Percentiles rank a stretch among this genome's conserved stretches.
phyloP scores from a whole-genome alignment of 2,888 invertebrate genomes.

The Trichogramma dendrolimi region DNA sequence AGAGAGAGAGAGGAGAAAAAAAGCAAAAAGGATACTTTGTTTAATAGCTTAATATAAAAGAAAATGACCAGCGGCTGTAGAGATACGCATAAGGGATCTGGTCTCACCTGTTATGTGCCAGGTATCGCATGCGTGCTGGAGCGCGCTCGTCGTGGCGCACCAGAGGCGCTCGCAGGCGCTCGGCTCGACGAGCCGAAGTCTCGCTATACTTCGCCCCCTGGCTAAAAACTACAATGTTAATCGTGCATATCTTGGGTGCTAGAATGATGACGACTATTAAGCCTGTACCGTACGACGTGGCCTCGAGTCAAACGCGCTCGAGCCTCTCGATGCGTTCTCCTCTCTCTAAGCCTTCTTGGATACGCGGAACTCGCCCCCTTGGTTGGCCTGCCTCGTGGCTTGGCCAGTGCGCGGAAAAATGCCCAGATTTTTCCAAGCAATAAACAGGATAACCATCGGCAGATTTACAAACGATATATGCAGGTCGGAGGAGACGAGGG shows the following conservation, averaged over 20 bases:
- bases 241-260: slow-evolving; percentile 29
- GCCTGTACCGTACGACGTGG: slow-evolving; percentile 29
- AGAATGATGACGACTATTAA: slow-evolving; percentile 38
- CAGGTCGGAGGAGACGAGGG: no score
- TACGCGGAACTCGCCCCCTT: no score
- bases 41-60: slow-evolving; percentile 23
- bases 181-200: no score
- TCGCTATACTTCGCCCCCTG: no score
- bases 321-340: no score
- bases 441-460: no score
- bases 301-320: slow-evolving; percentile 29
- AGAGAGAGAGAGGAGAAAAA: slow-evolving; percentile 7
- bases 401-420: no score
- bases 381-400: no score
- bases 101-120: slow-evolving; percentile 18
- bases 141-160: slow-evolving; percentile 26
- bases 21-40: slow-evolving; percentile 22
- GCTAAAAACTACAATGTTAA: slow-evolving; percentile 27
- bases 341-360: no score
- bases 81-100: not conserved
- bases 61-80: not conserved
- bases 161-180: no score
- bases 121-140: slow-evolving; percentile 29
- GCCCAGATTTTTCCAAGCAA: no score
- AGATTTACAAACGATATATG: no score